Evolutionary conservation across 2,113 vertebrate species (phyloP).

Genomic region (Helogale parvula): DNA sequence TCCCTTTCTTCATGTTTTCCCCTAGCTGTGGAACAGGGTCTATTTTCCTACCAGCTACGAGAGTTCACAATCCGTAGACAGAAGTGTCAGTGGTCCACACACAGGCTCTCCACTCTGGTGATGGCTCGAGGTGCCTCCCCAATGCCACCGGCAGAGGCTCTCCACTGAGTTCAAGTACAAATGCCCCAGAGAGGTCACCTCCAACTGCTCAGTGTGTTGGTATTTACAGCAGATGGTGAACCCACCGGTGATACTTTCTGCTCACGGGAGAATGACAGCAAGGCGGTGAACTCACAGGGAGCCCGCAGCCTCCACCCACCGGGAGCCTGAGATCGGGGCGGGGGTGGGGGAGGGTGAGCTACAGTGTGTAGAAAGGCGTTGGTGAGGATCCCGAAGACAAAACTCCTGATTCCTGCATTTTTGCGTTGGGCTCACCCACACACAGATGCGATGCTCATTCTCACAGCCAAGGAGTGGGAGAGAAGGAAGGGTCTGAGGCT

Average conservation of each 20-base stretch:
- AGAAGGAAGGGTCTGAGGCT: slow-evolving; percentile 39
- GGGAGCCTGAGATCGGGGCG: background rate
- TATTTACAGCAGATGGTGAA: background rate
- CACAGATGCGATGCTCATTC: slow-evolving; percentile 44
- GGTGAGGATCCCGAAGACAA: slow-evolving; percentile 22
- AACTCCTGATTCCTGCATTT: background rate
- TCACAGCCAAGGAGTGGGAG: slow-evolving; percentile 68
- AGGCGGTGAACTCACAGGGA: background rate
- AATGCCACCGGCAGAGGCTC: background rate
- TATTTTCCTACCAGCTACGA: background rate
- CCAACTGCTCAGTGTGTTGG: background rate
- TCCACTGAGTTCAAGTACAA: background rate
- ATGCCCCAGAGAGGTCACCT: background rate
- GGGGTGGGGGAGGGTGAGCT: background rate
- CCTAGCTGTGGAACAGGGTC: background rate
- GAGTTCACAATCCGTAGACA: background rate
- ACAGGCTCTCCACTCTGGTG: background rate
- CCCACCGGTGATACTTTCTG: background rate
- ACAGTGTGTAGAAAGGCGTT: background rate
- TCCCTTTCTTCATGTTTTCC: background rate
- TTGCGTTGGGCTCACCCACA: slow-evolving; percentile 61
- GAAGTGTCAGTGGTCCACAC: background rate
- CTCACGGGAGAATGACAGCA: background rate
- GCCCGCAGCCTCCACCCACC: background rate
- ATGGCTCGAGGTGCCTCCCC: rapidly evolving